Evolutionary conservation across 2,797 vertebrate species (phyloP).

Genomic region (Neosilurus hyrtlii): DNA sequence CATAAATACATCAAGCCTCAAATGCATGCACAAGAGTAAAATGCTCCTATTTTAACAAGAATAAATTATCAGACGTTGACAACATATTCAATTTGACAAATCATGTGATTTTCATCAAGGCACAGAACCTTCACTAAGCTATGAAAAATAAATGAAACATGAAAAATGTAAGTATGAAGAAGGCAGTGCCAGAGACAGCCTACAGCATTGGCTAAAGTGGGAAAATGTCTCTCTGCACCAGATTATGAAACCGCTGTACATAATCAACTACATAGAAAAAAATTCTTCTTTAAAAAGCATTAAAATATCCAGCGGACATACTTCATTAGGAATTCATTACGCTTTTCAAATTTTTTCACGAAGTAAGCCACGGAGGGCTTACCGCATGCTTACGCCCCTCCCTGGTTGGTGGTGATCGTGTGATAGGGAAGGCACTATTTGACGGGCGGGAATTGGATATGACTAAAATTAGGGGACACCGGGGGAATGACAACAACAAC

Average conservation of each 20-base stretch:
- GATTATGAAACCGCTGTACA: not conserved
- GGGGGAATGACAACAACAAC: too few relatives aligned
- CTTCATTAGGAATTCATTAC: too few relatives aligned
- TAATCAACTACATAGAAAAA: not conserved
- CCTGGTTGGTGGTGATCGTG: too few relatives aligned
- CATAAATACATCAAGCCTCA: not conserved
- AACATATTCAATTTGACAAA: not conserved
- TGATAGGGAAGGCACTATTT: too few relatives aligned
- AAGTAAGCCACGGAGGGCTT: too few relatives aligned
- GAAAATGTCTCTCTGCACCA: not conserved
- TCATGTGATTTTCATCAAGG: not conserved
- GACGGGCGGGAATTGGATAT: too few relatives aligned
- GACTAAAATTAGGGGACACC: too few relatives aligned
- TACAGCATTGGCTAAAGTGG: not conserved
- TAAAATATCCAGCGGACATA: too few relatives aligned
- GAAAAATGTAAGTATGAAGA: not conserved
- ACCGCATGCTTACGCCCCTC: too few relatives aligned
- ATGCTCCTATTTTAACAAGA: not conserved
- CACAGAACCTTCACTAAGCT: not conserved
- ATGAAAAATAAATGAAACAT: slow-evolving; percentile 16
- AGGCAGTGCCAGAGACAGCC: not conserved
- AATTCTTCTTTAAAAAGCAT: not conserved
- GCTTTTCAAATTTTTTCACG: too few relatives aligned
- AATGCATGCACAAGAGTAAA: not conserved
- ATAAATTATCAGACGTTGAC: not conserved